Evolutionary conservation across 2,797 vertebrate genomes (phyloP).

Genomic region (Eutrigla gurnardus): DNA sequence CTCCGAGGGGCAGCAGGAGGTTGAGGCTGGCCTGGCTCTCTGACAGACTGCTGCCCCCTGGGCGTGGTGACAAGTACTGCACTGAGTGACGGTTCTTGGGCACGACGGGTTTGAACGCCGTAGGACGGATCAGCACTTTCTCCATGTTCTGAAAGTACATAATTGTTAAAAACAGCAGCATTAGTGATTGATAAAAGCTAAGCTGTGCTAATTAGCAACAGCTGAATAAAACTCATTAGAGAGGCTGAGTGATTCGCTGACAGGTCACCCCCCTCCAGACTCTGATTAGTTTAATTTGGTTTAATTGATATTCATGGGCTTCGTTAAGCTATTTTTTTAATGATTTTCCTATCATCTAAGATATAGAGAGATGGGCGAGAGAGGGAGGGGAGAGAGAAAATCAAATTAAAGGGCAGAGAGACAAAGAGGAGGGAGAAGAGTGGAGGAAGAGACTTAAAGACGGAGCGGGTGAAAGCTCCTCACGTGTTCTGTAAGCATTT

Average conservation of each 20-base stretch:
- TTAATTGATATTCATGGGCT: slow-evolving; percentile 67
- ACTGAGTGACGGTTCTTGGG: slow-evolving; percentile 92
- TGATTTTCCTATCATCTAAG: slow-evolving; percentile 53
- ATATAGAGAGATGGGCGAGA: slow-evolving; percentile 29
- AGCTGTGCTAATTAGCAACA: slow-evolving; percentile 53
- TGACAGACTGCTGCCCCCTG: slow-evolving; percentile 85
- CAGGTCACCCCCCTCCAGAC: slow-evolving; percentile 55
- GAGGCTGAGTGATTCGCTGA: slow-evolving; percentile 57
- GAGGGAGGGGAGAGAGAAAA: slow-evolving; percentile 39
- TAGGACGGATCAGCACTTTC: slow-evolving; percentile 97
- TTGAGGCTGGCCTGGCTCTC: slow-evolving; percentile 96
- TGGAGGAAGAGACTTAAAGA: slow-evolving; percentile 29
- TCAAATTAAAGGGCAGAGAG: slow-evolving; percentile 51
- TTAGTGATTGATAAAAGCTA: slow-evolving; percentile 42
- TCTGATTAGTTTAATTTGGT: slow-evolving; percentile 61
- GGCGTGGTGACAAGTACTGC: slow-evolving; percentile 87
- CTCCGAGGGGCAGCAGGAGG: slow-evolving; percentile 86
- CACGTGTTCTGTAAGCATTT: slow-evolving; percentile 53
- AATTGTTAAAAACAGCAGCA: slow-evolving; percentile 15
- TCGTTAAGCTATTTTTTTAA: slow-evolving; percentile 66
- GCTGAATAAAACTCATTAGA: slow-evolving; percentile 65
- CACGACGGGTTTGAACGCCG: slow-evolving; percentile 97
- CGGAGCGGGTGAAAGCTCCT: slow-evolving; percentile 12
- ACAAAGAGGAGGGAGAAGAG: slow-evolving; percentile 22
- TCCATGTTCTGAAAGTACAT: slow-evolving; percentile 91